Evolutionary conservation across 53 echinoderm and acorn worm species (phyloP).

Genomic region (Glandiceps talaboti): DNA sequence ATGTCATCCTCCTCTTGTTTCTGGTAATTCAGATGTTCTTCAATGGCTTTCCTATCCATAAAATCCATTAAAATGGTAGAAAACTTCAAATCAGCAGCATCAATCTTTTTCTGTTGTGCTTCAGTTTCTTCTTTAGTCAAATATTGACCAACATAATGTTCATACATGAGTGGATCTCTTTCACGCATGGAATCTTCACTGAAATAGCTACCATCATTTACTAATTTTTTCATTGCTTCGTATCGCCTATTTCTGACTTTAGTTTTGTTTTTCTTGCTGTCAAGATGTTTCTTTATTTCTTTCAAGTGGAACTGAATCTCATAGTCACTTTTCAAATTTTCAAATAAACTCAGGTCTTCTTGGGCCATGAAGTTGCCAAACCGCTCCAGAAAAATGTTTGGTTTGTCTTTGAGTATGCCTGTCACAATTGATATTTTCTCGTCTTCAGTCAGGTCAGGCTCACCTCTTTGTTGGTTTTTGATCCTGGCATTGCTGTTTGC

Average conservation of each 20-base stretch:
- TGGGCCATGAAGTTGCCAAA: conserved; percentile 32
- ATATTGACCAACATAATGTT: conserved; percentile 82
- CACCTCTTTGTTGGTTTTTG: conserved; percentile 66
- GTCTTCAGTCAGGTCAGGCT: conserved; percentile 33
- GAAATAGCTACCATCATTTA: conserved; percentile 62
- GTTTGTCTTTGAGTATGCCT: conserved; percentile 38
- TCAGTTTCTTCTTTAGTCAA: conserved; percentile 56
- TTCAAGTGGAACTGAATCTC: conserved; percentile 67
- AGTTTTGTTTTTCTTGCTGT: conserved; percentile 14
- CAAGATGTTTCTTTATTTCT: conserved; percentile 34
- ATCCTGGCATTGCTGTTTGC: conserved; percentile 48
- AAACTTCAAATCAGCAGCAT: conserved; percentile 49
- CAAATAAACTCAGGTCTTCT: conserved; percentile 46
- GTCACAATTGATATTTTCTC: conserved; percentile 38
- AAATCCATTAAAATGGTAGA: conserved; percentile 70
- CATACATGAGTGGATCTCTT: conserved; percentile 83
- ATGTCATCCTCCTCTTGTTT: conserved; percentile 55
- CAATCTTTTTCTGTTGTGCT: conserved; percentile 29
- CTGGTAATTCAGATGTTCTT: conserved; percentile 23
- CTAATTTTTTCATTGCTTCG: conserved; percentile 74
- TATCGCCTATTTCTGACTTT: conserved; percentile 57
- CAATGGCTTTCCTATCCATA: conserved; percentile 52
- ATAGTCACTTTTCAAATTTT: conserved; percentile 31
- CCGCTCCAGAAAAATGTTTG: conserved; percentile 55
- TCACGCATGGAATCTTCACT: conserved; percentile 74